Percentiles rank a stretch among this genome's conserved stretches.
phyloP scores from a whole-genome alignment of 2,113 vertebrate species.

The Siniperca knerii region DNA sequence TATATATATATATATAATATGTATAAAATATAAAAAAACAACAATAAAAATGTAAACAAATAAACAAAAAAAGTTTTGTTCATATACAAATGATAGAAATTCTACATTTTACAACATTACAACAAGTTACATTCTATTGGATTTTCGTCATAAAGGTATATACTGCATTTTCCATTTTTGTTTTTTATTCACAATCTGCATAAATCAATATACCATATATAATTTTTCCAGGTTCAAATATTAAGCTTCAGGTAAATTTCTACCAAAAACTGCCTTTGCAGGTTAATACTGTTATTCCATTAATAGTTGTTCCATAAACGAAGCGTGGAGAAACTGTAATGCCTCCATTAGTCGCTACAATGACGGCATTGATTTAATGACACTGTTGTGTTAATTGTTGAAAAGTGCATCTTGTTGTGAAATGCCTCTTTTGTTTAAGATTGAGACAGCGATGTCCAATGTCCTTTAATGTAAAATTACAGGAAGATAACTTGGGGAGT shows the following conservation, averaged over 20 bases:
- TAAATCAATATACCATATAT: background rate
- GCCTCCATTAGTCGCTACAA: constrained; percentile 62
- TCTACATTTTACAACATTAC: background rate
- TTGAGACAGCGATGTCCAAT: background rate
- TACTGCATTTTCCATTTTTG: background rate
- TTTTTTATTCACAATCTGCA: background rate
- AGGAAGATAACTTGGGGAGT: background rate
- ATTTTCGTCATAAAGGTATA: background rate
- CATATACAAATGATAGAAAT: background rate
- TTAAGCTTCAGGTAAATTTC: background rate
- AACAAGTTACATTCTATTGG: background rate
- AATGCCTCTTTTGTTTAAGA: constrained; percentile 49
- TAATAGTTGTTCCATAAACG: constrained; percentile 48
- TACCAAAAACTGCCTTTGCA: background rate
- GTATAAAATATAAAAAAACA: background rate
- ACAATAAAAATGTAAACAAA: background rate
- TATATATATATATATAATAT: background rate
- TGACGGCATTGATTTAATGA: constrained; percentile 71
- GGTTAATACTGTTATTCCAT: constrained; percentile 42
- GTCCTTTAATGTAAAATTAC: constrained; percentile 29
- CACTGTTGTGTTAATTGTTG: constrained; percentile 50
- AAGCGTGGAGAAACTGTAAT: constrained; percentile 42
- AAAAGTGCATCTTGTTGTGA: constrained; percentile 48
- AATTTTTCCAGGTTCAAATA: background rate
- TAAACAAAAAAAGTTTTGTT: background rate